A percentile compares a stretch with the other conserved stretches of the same genome.
Evolutionary conservation across 2,113 vertebrate genomes (phyloP).

Genomic region (Taurulus bubalis): DNA sequence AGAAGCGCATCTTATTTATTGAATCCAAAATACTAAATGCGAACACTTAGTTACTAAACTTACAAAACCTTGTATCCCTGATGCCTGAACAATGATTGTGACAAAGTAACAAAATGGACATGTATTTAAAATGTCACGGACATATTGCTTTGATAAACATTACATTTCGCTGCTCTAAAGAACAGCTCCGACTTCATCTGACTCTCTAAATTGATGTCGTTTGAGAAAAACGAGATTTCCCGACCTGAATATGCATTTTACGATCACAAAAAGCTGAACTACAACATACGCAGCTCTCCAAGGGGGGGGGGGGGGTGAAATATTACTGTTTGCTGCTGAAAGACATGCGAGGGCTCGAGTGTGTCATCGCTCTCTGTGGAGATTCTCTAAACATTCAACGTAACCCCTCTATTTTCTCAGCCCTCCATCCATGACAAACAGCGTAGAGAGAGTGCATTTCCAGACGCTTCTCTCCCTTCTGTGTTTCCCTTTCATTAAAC

Average conservation of each 20-base stretch:
- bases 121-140: slow-evolving; percentile 11
- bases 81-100: background rate
- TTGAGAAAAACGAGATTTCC: background rate
- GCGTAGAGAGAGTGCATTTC: slow-evolving; percentile 18
- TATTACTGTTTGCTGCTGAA: slow-evolving; percentile 14
- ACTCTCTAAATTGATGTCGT: background rate
- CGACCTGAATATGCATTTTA: background rate
- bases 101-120: background rate
- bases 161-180: slow-evolving; percentile 1
- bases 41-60: background rate
- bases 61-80: background rate
- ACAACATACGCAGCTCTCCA: background rate
- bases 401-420: slow-evolving; percentile 37
- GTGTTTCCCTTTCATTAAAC: slow-evolving; percentile 57
- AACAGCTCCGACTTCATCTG: background rate
- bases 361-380: slow-evolving; percentile 48
- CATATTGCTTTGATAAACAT: slow-evolving; percentile 10
- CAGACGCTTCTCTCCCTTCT: slow-evolving; percentile 34
- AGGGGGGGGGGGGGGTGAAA: background rate
- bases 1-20: background rate
- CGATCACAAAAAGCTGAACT: background rate
- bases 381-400: slow-evolving; percentile 37
- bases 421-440: slow-evolving; percentile 51
- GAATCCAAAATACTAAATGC: background rate
- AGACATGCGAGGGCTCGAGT: slow-evolving; percentile 4